Evolutionary conservation across 2,797 vertebrate species (phyloP), one percentile per base, ranked within the genome.

Genomic region (Coregonus sp.): DNA sequence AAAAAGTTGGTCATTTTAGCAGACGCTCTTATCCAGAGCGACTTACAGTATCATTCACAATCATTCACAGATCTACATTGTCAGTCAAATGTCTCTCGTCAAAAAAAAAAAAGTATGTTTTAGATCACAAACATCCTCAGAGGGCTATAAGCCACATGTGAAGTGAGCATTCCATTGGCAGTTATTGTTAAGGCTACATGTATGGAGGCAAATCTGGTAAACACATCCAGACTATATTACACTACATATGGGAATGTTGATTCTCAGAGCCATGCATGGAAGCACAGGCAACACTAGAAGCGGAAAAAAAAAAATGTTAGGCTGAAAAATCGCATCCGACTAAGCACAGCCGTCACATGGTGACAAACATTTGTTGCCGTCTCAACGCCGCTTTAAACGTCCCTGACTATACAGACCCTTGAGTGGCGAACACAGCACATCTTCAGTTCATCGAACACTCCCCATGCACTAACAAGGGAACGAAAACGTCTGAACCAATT

Each of bases 381-480:
- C 20, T 51, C n/a, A 50, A 70, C n/a, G 3, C 14, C 9, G 20
- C 70, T 9, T 71, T 12, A 6, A 25, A 3, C 47, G 7, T 9
- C 70, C 40, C 40, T 11, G 59, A 29, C 20, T 29, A 63, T 25
- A 63, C 59, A 29, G 20, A 63, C 11, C 20, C 59, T 16, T 9
- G 11, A 63, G 47, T 12, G 4, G 14, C 4, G n/a, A n/a, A n/a
- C 33, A 56, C 52, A 65, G 56, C 33, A 63, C n/a, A 6, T 25
- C 59, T 79, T 69, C 47, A 70, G 33, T 29, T 70, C 50, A 75
- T 20, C 40, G 37, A 54, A 20, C 3, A 66, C 70, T 72, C 31
- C 18, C 29, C 2, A 54, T 72, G 51, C 35, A 51, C 69, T 15
- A 75, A 51, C 68, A 71, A 14, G 68, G 54, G 4, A 59, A 50